phyloP scores from a whole-genome alignment of 2,113 vertebrate species.

The Albula glossodonta region DNA sequence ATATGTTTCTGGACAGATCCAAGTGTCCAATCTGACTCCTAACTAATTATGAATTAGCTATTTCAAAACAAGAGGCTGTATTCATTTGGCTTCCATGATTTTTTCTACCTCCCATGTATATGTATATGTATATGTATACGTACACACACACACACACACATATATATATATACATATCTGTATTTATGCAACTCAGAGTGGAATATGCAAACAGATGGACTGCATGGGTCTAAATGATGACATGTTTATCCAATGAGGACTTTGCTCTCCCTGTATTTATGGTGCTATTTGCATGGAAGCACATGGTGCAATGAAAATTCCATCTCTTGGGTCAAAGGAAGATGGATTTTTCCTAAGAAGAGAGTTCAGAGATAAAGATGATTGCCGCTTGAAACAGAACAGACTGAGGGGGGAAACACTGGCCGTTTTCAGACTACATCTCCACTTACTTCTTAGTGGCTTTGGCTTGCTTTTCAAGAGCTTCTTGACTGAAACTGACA shows the following conservation, averaged over 20 bases:
- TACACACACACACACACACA: no score
- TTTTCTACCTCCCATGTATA: no score
- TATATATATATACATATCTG: constrained; percentile 5
- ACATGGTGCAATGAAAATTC: constrained; percentile 43
- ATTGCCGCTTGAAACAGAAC: neutral
- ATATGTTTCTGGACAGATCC: no score
- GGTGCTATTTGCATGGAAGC: constrained; percentile 55
- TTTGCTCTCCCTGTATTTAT: constrained; percentile 53
- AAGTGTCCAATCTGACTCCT: no score
- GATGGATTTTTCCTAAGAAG: neutral
- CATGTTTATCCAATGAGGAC: constrained; percentile 59
- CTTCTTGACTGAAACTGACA: neutral
- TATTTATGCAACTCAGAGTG: constrained; percentile 38
- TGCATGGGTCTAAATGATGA: constrained; percentile 61
- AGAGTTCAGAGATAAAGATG: neutral
- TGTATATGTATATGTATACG: no score
- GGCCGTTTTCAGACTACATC: neutral
- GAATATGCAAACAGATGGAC: constrained; percentile 61
- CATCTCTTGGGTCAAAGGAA: neutral
- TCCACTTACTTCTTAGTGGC: neutral
- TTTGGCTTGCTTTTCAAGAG: neutral
- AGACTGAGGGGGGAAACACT: neutral
- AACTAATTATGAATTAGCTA: no score
- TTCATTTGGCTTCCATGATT: no score
- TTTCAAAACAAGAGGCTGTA: no score